Percentiles rank a stretch among this genome's conserved stretches.
phyloP scores from a whole-genome alignment of 2,113 vertebrate species.

The Misgurnus mizolepis region DNA sequence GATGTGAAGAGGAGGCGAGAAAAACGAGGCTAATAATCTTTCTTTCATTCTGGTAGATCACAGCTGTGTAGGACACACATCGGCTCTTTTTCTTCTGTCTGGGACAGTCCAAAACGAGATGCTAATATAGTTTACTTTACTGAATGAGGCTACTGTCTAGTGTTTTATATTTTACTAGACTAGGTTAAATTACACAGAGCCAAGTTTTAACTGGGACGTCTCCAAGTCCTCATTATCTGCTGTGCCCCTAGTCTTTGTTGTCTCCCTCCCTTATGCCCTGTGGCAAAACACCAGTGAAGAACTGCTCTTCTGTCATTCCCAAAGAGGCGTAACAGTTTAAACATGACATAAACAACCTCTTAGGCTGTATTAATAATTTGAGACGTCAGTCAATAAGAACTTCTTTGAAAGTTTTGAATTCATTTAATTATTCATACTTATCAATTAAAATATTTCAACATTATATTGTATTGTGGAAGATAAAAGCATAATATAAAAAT shows the following conservation, averaged over 20 bases:
- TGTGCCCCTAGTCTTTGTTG: constrained; percentile 14
- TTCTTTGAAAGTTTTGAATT: too few species aligned
- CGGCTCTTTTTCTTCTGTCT: constrained; percentile 57
- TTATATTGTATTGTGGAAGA: too few species aligned
- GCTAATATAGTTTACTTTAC: constrained; percentile 63
- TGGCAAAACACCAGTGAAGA: constrained; percentile 56
- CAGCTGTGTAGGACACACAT: constrained; percentile 75
- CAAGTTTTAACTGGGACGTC: constrained; percentile 67
- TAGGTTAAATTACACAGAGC: constrained; percentile 60
- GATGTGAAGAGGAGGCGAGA: constrained; percentile 67
- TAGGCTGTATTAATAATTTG: too few species aligned
- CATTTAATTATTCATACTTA: too few species aligned
- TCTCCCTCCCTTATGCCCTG: constrained; percentile 43
- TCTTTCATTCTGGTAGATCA: constrained; percentile 68
- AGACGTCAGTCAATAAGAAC: too few species aligned
- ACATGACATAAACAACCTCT: not conserved
- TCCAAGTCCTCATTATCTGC: constrained; percentile 48
- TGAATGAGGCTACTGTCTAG: constrained; percentile 68
- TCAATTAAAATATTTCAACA: too few species aligned
- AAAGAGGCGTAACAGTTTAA: constrained; percentile 13
- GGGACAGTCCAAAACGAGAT: constrained; percentile 50
- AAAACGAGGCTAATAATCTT: constrained; percentile 67
- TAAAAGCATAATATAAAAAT: too few species aligned
- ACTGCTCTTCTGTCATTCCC: not conserved
- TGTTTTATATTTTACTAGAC: constrained; percentile 38